These are phyloP conservation scores for Pachydiplax longipennis DNA, from an alignment of 2,888 invertebrate genomes.

Conservation along the genomic window DNA sequence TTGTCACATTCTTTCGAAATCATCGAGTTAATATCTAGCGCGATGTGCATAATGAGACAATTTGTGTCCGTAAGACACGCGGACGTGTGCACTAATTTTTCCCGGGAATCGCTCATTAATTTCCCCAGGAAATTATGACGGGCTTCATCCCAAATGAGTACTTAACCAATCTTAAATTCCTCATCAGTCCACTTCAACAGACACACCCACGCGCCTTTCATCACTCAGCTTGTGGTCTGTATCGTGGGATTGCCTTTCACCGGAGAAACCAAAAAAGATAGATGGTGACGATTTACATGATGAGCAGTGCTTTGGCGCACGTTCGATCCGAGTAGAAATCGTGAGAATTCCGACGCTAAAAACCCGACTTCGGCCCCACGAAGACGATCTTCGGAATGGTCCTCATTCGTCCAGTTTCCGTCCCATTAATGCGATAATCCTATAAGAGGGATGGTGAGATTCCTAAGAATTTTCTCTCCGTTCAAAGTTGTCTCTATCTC, in stretches of 20 bases:
- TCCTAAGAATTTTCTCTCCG: no score
- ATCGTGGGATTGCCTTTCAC: background rate
- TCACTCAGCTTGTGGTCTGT: background rate
- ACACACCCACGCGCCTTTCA: background rate
- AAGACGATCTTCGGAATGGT: no score
- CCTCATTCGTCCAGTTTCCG: no score
- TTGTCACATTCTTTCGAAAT: background rate
- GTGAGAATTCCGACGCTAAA: background rate
- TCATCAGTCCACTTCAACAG: background rate
- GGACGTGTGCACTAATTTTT: background rate
- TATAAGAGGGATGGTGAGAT: no score
- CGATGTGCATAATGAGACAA: background rate
- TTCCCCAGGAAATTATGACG: background rate
- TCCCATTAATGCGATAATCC: no score
- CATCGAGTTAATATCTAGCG: background rate
- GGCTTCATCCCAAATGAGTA: background rate
- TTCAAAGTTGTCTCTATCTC: no score
- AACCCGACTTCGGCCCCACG: no score
- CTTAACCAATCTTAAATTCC: background rate
- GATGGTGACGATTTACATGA: background rate
- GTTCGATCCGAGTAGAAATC: background rate
- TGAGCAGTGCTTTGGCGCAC: background rate
- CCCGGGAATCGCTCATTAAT: background rate
- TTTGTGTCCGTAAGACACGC: background rate
- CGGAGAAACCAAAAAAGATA: background rate